Conservation (phyloP, 1,140 invertebrate genomes). For the Periplaneta americana region DNA sequence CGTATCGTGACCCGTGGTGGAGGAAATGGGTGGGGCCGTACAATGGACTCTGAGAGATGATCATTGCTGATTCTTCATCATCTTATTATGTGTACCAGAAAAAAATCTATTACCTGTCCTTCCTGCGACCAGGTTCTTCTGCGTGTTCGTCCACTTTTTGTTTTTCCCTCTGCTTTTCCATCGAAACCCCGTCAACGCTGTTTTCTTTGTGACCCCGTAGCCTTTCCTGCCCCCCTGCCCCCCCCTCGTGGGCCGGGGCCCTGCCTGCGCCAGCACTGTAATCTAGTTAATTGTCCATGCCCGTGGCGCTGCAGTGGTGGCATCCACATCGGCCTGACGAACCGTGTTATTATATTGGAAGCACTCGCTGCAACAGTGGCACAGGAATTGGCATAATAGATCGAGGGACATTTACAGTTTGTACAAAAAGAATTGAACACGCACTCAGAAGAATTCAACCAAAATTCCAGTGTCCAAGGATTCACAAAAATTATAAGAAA, state of each 20-base stretch:
- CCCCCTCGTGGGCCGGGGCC: neutral
- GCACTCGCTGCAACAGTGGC: neutral
- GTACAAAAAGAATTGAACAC: too few relatives aligned
- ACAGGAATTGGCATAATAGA: too few relatives aligned
- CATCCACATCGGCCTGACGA: neutral
- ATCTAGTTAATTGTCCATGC: neutral
- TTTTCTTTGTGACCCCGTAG: neutral
- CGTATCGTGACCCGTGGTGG: neutral
- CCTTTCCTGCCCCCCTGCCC: neutral
- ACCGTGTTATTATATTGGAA: neutral
- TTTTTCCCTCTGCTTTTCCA: neutral
- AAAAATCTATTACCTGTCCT: neutral
- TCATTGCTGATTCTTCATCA: neutral
- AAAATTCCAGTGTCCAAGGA: too few relatives aligned
- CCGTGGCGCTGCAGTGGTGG: neutral
- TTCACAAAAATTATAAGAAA: too few relatives aligned
- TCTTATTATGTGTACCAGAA: neutral
- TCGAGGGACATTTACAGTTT: too few relatives aligned
- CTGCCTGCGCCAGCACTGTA: neutral
- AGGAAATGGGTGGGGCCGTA: neutral
- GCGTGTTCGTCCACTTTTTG: neutral
- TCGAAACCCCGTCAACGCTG: neutral
- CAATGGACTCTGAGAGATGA: neutral
- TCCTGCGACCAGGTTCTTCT: neutral
- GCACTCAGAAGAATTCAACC: too few relatives aligned